A percentile compares a stretch with the other conserved stretches of the same genome.
Conservation (phyloP, 1,140 invertebrate species). For the Drosophila varians region DNA sequence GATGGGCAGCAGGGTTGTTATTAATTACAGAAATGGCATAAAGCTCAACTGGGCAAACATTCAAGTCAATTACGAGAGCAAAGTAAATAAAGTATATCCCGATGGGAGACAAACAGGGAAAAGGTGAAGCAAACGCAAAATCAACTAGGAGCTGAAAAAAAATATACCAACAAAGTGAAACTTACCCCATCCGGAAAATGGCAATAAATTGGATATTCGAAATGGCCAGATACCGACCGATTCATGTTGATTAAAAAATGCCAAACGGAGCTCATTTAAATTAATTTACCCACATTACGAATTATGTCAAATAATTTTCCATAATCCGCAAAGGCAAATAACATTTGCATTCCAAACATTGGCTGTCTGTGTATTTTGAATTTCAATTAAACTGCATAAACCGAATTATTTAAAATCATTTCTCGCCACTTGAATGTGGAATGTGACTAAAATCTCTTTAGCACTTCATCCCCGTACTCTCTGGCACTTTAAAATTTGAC, state of each 20-base stretch:
- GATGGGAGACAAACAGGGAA: constrained; percentile 3
- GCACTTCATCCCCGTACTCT: background rate
- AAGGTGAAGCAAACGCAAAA: background rate
- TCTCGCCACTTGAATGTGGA: constrained; percentile 37
- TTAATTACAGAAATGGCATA: constrained; percentile 57
- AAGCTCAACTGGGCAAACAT: constrained; percentile 54
- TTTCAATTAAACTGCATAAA: constrained; percentile 39
- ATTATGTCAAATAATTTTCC: constrained; percentile 11
- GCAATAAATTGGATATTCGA: constrained; percentile 3
- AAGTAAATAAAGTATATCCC: constrained; percentile 7
- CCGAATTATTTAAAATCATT: constrained; percentile 46
- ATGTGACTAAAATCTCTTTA: constrained; percentile 15
- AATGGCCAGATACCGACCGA: background rate
- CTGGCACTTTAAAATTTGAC: constrained; percentile 50
- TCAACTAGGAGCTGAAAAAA: background rate
- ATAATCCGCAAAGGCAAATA: constrained; percentile 26
- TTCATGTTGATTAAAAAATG: constrained; percentile 18
- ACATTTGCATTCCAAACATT: constrained; percentile 14
- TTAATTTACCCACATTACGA: constrained; percentile 23
- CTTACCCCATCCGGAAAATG: constrained; percentile 11
- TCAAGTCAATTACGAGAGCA: constrained; percentile 45
- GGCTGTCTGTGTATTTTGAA: background rate
- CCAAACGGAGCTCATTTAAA: constrained; percentile 24
- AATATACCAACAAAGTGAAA: constrained; percentile 1
- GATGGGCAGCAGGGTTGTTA: constrained; percentile 22